Base-by-base conservation (phyloP, 1,140 invertebrate genomes). In the Ditylenchus dipsaci region DNA sequence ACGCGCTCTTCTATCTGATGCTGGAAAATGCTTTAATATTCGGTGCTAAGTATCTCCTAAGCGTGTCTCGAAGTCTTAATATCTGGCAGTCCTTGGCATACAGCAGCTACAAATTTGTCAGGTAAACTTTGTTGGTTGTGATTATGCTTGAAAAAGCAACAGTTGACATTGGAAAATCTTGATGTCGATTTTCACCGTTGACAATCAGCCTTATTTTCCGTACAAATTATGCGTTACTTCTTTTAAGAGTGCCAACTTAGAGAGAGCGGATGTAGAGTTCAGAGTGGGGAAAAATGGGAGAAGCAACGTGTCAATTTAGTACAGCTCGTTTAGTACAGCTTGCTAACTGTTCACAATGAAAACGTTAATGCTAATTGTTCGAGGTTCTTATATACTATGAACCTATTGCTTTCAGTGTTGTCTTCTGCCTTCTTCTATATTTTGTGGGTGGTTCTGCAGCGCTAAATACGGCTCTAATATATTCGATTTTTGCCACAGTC, bases 71-170 rank as follows among this genome's bases (percentile, higher is more conserved):
- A 0, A 89, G 88, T 76, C 85, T 97, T 26, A 89, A 89, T 78
- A 91, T 92, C 11, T 87, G 95, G 73, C 94, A 98, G 86, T 85
- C 97, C 67, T 76, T 97, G 60, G 90, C 95, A 26, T 97, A 91
- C 85, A 90, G 90, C 63, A 91, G 92, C 21, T 98, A 98, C 84
- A 99, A 99, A 86, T 99, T 92, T 87, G 90, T 91, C 29, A 65
- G 90, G 90, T 87, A 57, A 45, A 56, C 23, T 30, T 59, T 59
- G 60, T 29, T 11, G 11, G 1, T 3, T 57, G 47, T 17, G 23
- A 49, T 21, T 42, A 26, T 33, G 33, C 65, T 47, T 49, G 29
- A 65, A 47, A 58, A 13, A 63, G 47, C n/a, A 69, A 57, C 49
- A 69, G 76, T 63, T 74, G n/a, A 27, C 29, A 15, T 63, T 82